These are phyloP conservation scores for Gopherus flavomarginatus DNA, from an alignment of 2,113 vertebrate species.

Conservation along the genomic window DNA sequence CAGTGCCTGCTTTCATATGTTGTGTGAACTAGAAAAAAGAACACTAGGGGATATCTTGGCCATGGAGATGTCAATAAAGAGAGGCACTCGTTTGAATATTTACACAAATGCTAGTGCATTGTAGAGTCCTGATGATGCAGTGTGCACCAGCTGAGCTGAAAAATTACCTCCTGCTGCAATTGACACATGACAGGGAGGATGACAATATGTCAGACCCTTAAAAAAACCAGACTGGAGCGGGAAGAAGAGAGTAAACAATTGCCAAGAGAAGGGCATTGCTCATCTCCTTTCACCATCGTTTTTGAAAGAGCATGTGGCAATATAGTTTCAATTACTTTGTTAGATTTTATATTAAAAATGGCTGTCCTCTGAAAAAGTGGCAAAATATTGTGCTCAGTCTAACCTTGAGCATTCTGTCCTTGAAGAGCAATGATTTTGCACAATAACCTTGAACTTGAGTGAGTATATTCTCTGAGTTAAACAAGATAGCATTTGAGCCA, in stretches of 20 bases:
- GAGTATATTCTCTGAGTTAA: conserved; percentile 23
- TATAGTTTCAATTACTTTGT: conserved; percentile 5
- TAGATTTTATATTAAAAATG: background rate
- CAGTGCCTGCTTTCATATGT: rapidly evolving
- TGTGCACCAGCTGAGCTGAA: background rate
- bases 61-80: background rate
- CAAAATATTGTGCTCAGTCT: background rate
- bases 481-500: conserved; percentile 1
- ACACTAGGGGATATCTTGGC: rapidly evolving
- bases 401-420: background rate
- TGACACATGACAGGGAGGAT: background rate
- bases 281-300: background rate
- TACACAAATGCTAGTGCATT: background rate
- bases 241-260: background rate
- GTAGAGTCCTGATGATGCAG: background rate
- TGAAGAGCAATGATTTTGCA: conserved; percentile 38
- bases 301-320: background rate
- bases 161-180: background rate
- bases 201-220: background rate
- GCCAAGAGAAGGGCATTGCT: background rate
- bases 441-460: conserved; percentile 18
- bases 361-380: background rate
- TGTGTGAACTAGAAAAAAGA: background rate
- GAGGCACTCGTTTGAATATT: background rate
- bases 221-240: background rate